phyloP scores from a whole-genome alignment of 2,888 invertebrate genomes.

The Ophion ventricosus region DNA sequence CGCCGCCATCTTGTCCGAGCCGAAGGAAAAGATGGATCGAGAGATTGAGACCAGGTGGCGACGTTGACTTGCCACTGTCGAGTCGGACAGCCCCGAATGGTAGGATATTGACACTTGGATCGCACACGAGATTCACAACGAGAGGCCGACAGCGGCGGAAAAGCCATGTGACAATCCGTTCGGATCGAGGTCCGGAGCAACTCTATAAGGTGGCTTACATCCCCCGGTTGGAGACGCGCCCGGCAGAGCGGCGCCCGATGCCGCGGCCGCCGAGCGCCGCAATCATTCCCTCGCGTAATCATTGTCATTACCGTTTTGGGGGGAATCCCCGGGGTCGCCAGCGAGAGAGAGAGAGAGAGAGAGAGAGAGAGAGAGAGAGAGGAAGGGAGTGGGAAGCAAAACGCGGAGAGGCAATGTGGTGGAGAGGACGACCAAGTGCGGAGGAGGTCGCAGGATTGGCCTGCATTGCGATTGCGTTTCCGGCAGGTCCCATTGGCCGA shows the following conservation, averaged over 20 bases:
- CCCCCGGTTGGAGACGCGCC: slow-evolving; percentile 74
- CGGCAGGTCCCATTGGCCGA: slow-evolving; percentile 78
- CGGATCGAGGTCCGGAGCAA: slow-evolving; percentile 81
- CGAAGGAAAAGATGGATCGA: neutral
- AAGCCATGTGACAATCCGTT: slow-evolving; percentile 79
- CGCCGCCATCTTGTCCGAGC: neutral
- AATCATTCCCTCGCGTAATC: slow-evolving; percentile 81
- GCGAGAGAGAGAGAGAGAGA: slow-evolving; percentile 66
- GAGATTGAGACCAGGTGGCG: neutral
- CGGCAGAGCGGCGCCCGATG: slow-evolving; percentile 61
- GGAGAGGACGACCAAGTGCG: slow-evolving; percentile 30
- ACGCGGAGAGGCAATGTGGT: slow-evolving; percentile 67
- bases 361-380: slow-evolving; percentile 65
- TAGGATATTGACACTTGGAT: neutral
- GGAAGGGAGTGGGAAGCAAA: slow-evolving; percentile 57
- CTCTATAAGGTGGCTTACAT: slow-evolving; percentile 81
- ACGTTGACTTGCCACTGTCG: neutral
- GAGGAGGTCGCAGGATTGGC: slow-evolving; percentile 71
- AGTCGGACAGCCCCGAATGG: neutral
- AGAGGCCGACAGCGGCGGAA: neutral
- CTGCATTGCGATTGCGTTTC: slow-evolving; percentile 81
- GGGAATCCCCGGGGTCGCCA: slow-evolving; percentile 57
- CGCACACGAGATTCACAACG: neutral
- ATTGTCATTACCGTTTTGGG: slow-evolving; percentile 81
- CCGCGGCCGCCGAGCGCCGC: slow-evolving; percentile 75